phyloP scores from a whole-genome alignment of 2,797 vertebrate genomes.

The Simalia tracyae region DNA sequence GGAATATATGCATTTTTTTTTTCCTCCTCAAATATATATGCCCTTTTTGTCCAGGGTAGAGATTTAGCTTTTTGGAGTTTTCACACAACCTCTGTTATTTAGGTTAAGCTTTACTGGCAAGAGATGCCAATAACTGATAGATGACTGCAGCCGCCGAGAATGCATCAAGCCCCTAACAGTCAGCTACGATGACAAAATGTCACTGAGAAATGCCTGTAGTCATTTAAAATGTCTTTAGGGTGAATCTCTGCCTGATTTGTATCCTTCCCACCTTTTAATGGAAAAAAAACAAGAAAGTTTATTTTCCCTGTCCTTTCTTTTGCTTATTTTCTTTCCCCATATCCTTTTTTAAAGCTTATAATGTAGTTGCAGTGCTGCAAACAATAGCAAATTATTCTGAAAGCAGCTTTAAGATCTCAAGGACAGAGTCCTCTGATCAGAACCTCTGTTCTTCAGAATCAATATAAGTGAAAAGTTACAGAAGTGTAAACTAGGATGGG shows the following conservation, averaged over 20 bases:
- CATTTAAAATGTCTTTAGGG: conserved; percentile 50
- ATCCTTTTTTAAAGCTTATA: conserved; percentile 52
- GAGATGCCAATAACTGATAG: conserved; percentile 43
- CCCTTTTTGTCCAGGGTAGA: conserved; percentile 43
- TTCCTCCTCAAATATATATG: conserved; percentile 4
- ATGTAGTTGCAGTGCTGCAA: not conserved
- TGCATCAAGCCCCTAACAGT: conserved; percentile 60
- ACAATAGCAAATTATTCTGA: not conserved
- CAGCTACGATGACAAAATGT: conserved; percentile 62
- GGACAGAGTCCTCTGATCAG: not conserved
- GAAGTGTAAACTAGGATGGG: not conserved
- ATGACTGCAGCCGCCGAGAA: conserved; percentile 57
- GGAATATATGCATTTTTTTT: conserved; percentile 37
- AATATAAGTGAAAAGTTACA: not conserved
- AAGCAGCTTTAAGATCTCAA: not conserved
- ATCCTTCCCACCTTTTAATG: conserved; percentile 29
- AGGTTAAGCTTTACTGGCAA: conserved; percentile 51
- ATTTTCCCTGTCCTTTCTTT: conserved; percentile 32
- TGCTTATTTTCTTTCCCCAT: not conserved
- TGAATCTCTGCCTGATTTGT: conserved; percentile 42
- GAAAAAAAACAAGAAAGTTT: conserved; percentile 30
- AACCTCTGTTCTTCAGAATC: not conserved
- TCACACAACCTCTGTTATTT: conserved; percentile 36
- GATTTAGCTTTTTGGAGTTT: conserved; percentile 41
- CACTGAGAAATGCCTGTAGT: conserved; percentile 47